Base-by-base conservation (phyloP, 2,113 vertebrate genomes). In the Speoplatyrhinus poulsoni region DNA sequence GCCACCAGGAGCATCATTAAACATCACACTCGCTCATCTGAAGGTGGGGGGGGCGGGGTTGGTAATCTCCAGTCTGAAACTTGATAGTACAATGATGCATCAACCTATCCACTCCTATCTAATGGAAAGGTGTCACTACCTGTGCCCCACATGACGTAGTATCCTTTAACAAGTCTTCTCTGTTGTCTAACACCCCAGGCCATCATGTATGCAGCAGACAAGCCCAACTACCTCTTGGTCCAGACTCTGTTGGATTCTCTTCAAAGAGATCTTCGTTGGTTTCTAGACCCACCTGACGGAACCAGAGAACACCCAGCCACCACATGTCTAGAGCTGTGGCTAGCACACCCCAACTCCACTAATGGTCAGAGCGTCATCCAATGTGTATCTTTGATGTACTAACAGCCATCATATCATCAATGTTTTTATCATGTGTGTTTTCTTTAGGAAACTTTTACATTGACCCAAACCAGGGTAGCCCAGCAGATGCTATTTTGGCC, bases 401-500 rank as follows among this genome's bases (percentile, higher is more conserved):
- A 57, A 12, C 9, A 12, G 57, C 12, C 17, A 59, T 59, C 5
- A 32, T 58, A 26, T 19, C 19, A 19, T 12, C 33, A 41, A 47
- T 17, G 46, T 46, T 19, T 50, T 10, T 49, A 26, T 41, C 54
- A 17, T 11, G 50, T 4, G 60, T 8, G 63, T 32, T 46, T 62
- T 41, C 75, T 66, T 3, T 71, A 95, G 95, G 94, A 46, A 86
- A 91, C 46, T 96, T 94, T 73, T 94, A 93, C 85, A 92, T 95
- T 0, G 95, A 96, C 70, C 95, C 94, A 65, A 96, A 96, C 81
- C 95, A 95, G 76, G 95, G 95, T 26, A 94, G 93, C 26, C 87
- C 92, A 9, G 88, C 69, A 50, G 94, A 95, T 0, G 87, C 93
- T 0, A 74, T 95, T 67, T 46, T 90, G 41, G 94, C 86, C 1